Base-by-base conservation (phyloP, 2,888 invertebrate genomes). In the Meiosimyza decipiens region DNA sequence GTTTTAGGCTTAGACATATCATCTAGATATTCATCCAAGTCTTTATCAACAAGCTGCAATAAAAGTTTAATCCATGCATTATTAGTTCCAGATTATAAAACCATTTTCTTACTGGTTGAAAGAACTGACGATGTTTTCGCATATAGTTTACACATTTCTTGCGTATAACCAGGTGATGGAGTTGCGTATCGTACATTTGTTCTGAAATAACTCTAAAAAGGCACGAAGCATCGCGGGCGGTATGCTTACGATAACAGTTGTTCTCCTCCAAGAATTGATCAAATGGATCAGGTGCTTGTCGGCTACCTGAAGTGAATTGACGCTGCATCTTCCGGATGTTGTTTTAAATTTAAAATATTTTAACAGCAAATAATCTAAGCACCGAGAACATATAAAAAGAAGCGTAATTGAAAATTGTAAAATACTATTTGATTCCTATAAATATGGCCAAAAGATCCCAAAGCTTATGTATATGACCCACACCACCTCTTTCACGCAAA, bases 141-240 rank as follows among this genome's bases (percentile, higher is more conserved):
- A 94, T 94, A 86, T 91, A 95, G 16, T 91, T 89, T 16, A 95
- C 90, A 80, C 94, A 94, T 77, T 92, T 91, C 79, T 90, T 89
- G 71, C 95, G 90, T 68, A 96, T 92, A 82, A 90, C 90, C 80
- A 91, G 89, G 84, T 95, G 95, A 85, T 92, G 91, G 77, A 91
- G 88, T 88, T 97, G 91, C 33, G 89, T 90, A 71, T 89, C 90
- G 80, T 88, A 91, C 79, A 88, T 90, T 88, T 96, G 95, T 87
- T 97, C 97, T 52, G 96, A 93, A 68, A 96, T 92, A 13, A 94
- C 94, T 80, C 97, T 91, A 87, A 97, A 97, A 64, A 97, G 88
- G 83, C 95, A 96, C 74, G 94, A 94, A 68, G 95, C 93, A 89
- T 97, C 97, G 82, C 93, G 92, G 70, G 96, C 95, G 18, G 94